Conservation (phyloP, 1,140 invertebrate genomes). For the Bombus affinis region DNA sequence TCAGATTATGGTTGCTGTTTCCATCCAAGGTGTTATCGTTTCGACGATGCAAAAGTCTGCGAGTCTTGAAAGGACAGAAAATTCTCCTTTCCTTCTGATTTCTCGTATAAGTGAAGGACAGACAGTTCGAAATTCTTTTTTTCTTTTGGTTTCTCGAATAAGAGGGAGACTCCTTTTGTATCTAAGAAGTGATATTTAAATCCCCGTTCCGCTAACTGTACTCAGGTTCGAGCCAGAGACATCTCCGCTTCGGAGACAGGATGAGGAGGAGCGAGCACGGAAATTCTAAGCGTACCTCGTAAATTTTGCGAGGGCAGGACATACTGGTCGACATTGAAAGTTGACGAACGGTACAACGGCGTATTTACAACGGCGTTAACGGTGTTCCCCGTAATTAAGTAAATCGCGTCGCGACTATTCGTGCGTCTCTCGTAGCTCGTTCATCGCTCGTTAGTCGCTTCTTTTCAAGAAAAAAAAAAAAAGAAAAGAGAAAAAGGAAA, state of each 20-base stretch:
- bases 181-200: background rate
- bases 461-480: background rate
- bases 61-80: too few relatives aligned
- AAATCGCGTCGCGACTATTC: constrained; percentile 57
- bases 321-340: constrained; percentile 58
- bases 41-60: background rate
- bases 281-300: constrained; percentile 49
- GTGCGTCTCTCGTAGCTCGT: constrained; percentile 37
- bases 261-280: constrained; percentile 16
- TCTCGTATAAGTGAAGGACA: background rate
- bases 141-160: background rate
- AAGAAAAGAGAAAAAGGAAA: background rate
- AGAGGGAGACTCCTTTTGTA: background rate
- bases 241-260: background rate
- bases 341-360: constrained; percentile 62
- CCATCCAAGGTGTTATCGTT: background rate
- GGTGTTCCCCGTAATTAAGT: constrained; percentile 68
- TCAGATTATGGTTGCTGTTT: background rate
- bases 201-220: constrained; percentile 29
- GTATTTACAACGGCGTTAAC: constrained; percentile 52
- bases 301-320: constrained; percentile 42
- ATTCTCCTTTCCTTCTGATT: background rate
- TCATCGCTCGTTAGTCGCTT: constrained; percentile 33
- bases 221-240: background rate
- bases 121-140: background rate